These are phyloP conservation scores for Ladona fulva DNA, from an alignment of 1,140 invertebrate genomes.

Conservation along the genomic window DNA sequence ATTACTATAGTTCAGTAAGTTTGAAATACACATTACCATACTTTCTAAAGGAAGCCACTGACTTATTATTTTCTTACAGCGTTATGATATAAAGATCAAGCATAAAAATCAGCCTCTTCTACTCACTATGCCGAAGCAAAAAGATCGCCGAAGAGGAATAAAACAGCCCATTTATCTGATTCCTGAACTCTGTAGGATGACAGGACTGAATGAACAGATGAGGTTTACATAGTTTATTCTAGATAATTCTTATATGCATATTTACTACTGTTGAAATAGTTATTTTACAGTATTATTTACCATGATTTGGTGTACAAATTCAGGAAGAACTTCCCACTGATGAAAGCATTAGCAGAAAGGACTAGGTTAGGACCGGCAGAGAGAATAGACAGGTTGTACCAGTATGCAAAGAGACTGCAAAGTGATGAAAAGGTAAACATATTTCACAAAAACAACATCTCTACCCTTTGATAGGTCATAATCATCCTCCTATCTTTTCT, in stretches of 20 bases:
- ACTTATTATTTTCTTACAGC: constrained; percentile 29
- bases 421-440: constrained; percentile 24
- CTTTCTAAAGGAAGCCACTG: no score
- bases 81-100: constrained; percentile 50
- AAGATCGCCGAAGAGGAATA: constrained; percentile 50
- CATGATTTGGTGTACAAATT: no score
- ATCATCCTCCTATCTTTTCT: no score
- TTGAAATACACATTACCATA: constrained; percentile 15
- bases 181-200: constrained; percentile 63
- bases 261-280: no score
- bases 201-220: constrained; percentile 56
- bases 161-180: constrained; percentile 52
- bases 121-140: constrained; percentile 47
- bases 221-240: constrained; percentile 22
- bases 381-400: constrained; percentile 49
- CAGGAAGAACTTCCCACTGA: constrained; percentile 43
- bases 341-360: constrained; percentile 49
- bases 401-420: constrained; percentile 48
- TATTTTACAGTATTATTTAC: no score
- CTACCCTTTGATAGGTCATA: no score
- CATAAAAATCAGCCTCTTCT: constrained; percentile 52
- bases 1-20: constrained; percentile 65
- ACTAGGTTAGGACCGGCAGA: constrained; percentile 51
- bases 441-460: no score
- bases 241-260: no score